phyloP scores from a whole-genome alignment of 92 coral and sea anemone genomes.

The Zoanthus gigantus region DNA sequence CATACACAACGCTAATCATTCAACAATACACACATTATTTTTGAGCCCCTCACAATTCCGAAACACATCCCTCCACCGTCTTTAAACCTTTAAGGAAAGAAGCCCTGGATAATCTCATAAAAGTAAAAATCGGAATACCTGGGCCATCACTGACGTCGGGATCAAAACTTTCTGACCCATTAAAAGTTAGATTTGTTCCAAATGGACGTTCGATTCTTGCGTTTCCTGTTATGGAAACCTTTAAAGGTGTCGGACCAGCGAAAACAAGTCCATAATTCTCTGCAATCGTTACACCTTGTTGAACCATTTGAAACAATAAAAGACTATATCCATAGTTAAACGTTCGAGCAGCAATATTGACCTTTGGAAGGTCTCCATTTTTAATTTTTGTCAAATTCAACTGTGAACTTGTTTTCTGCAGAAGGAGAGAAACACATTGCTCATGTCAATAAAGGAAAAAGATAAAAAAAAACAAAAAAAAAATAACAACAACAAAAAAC shows the following conservation, averaged over 20 bases:
- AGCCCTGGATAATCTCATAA: neutral
- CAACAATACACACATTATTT: too few relatives aligned
- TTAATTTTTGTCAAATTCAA: neutral
- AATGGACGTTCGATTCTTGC: neutral
- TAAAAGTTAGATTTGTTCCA: constrained; percentile 1
- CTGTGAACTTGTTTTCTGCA: neutral
- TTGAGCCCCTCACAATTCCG: too few relatives aligned
- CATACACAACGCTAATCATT: too few relatives aligned
- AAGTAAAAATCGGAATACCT: neutral
- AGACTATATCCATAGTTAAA: neutral
- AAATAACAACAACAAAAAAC: too few relatives aligned
- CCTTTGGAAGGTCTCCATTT: neutral
- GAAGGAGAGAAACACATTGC: too few relatives aligned
- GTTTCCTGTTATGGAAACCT: neutral
- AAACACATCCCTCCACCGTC: too few relatives aligned
- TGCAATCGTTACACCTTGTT: neutral
- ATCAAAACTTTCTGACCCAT: constrained; percentile 15
- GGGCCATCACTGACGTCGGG: constrained; percentile 26
- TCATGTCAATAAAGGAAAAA: too few relatives aligned
- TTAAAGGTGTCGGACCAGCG: neutral
- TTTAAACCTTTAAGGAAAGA: neutral
- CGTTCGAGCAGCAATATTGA: neutral
- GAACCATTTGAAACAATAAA: neutral
- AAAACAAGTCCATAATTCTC: neutral
- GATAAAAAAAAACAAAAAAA: too few relatives aligned